phyloP scores from a whole-genome alignment of 2,888 invertebrate genomes.

The Fragum whitleyi region DNA sequence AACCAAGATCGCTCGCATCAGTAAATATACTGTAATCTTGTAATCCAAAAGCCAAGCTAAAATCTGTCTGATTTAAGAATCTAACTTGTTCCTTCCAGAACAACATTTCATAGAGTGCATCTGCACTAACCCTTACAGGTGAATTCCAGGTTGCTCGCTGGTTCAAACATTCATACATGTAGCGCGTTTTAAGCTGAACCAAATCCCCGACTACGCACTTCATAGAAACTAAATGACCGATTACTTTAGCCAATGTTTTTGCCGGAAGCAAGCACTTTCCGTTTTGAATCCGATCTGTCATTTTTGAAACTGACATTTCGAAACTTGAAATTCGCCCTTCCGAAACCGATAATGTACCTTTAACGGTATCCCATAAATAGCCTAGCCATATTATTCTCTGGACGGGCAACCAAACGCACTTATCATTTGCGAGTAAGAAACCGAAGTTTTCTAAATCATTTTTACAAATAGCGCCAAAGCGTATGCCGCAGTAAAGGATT shows the following conservation, averaged over 20 bases:
- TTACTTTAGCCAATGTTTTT: constrained; percentile 35
- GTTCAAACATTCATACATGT: constrained; percentile 36
- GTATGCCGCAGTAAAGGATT: constrained; percentile 20
- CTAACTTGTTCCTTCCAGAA: constrained; percentile 23
- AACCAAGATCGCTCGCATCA: constrained; percentile 46
- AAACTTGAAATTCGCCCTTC: constrained; percentile 30
- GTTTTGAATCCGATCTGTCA: background rate
- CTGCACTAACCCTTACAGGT: constrained; percentile 24
- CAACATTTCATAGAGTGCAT: constrained; percentile 13
- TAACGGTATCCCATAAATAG: constrained; percentile 43
- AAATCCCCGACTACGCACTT: constrained; percentile 31
- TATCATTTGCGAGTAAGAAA: constrained; percentile 60
- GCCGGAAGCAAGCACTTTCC: constrained; percentile 29
- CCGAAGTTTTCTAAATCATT: constrained; percentile 55
- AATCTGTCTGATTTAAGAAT: constrained; percentile 6
- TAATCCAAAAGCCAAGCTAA: background rate
- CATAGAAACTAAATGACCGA: constrained; percentile 47
- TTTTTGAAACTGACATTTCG: background rate
- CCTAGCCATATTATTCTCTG: constrained; percentile 54
- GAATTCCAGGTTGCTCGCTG: constrained; percentile 43
- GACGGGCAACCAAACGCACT: constrained; percentile 56
- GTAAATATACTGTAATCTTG: constrained; percentile 22
- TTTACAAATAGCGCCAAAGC: constrained; percentile 19
- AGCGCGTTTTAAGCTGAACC: constrained; percentile 35
- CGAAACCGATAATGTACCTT: constrained; percentile 42